These are phyloP conservation scores for Tamias sibiricus DNA, from an alignment of 2,113 vertebrate species.

Conservation along the genomic window DNA sequence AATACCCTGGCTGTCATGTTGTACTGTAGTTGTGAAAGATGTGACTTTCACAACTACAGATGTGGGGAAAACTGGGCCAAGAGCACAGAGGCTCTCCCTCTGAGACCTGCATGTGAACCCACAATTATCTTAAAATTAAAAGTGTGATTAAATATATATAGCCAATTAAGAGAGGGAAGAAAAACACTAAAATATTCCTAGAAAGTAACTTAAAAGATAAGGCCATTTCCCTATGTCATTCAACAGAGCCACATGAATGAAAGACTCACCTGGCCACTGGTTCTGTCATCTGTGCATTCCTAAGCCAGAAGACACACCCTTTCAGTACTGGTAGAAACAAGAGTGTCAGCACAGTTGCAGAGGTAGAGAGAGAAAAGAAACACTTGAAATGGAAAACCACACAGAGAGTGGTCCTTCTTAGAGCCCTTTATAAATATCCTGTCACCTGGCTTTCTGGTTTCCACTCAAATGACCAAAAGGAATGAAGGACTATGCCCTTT, in stretches of 20 bases:
- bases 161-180: neutral
- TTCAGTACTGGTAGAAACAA: neutral
- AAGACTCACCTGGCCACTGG: neutral
- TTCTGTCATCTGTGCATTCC: neutral
- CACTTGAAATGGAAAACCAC: neutral
- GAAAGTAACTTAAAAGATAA: conserved; percentile 25
- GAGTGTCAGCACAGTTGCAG: neutral
- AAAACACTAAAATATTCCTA: neutral
- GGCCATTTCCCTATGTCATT: neutral
- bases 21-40: neutral
- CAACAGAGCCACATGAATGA: neutral
- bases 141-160: neutral
- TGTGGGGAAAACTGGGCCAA: neutral
- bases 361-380: neutral
- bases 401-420: neutral
- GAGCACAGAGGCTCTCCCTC: neutral
- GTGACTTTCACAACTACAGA: too few species aligned
- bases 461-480: neutral
- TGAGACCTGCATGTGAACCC: neutral
- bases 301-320: neutral
- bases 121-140: conserved; percentile 13
- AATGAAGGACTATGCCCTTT: neutral
- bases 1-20: neutral
- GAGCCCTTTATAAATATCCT: conserved; percentile 38
- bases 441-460: conserved; percentile 47